Evolutionary conservation across 1,140 invertebrate genomes (phyloP), one percentile per base, ranked within the genome.

Genomic region (Drosophila burlai): DNA sequence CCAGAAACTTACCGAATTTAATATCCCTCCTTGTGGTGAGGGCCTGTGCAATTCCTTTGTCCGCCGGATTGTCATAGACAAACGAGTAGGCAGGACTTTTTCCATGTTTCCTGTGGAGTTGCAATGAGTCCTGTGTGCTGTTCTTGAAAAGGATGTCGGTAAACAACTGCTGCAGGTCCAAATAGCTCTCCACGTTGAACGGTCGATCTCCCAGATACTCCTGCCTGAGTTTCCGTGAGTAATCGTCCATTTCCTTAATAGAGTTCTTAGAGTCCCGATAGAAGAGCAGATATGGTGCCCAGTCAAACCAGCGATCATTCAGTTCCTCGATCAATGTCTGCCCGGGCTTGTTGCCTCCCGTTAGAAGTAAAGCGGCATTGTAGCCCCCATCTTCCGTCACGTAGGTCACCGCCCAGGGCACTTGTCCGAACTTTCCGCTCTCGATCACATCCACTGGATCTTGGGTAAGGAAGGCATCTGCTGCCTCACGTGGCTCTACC

Each of bases 331-430:
- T 43, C 10, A 61, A n/a, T 29, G 59, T 49, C 7, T 49, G 42
- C 11, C 66, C 69, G 11, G 34, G 13, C 15, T 52, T 46, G 6
- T 46, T 18, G 11, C 54, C 36, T 15, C 52, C 36, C 16, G 45
- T 16, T 2, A 83, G 24, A 0, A 84, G 64, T 24, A 80, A 91
- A 57, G 94, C 94, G 21, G 92, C 93, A 47, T 94, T 94, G 73
- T 93, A 95, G 38, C 95, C 91, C 67, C 94, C 94, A 83, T 95
- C 94, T 71, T 94, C 93, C 24, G 91, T 93, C 8, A 92, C 93
- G 11, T 94, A 92, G n/a, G 94, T 93, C 18, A 93, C 93, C 1
- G 95, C 80, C 94, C 94, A 95, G 31, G 95, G 94, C 45, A 94
- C 77, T 61, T 94, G 94, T 9, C 94, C 91, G 9, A 92, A 93